Base-by-base conservation (phyloP, 2,888 invertebrate species). In the Dermolepida albohirtum region DNA sequence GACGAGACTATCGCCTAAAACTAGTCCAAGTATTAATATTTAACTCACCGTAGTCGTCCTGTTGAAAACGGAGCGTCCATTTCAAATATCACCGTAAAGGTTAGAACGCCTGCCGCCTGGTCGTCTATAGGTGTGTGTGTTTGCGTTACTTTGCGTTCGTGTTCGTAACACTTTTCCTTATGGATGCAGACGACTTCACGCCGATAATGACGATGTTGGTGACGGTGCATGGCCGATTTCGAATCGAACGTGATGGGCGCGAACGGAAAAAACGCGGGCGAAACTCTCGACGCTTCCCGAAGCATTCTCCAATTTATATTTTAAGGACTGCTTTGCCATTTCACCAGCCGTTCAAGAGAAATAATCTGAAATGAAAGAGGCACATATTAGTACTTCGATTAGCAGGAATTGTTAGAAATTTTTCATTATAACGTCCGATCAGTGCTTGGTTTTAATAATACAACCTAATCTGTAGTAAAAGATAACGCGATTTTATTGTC, bases 61-160 rank as follows among this genome's bases (percentile, higher is more conserved):
- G 68, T 62, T 66, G 57, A 62, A 65, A 57, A 65, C 40, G 59
- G 40, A 12, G 40, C 51, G 54, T 65, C 55, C 68, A 64, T 69
- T 64, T 62, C 66, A 72, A 73, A 71, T 70, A 70, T 67, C 71
- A 72, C 67, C 10, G 71, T 54, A 72, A 73, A 72, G 72, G 72
- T 73, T 72, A 73, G 67, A 69, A 50, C 69, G 68, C 41, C 63
- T 59, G 51, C 44, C 43, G 6, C 34, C 34, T 6, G n/a, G n/a
- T n/a, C n/a, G n/a, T n/a, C n/a, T n/a, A n/a, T n/a, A n/a, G n/a
- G n/a, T n/a, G n/a, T n/a, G 34, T 29, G 27, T 47, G 62, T 11
- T 14, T 16, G 29, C 12, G 11, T 29, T 40, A 39, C 54, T 49
- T 55, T 49, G 50, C 43, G 41, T 22, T 66, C 43, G 40, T 10